These are phyloP conservation scores for Chaetodon auriga DNA, from an alignment of 2,113 vertebrate species.

Conservation along the genomic window DNA sequence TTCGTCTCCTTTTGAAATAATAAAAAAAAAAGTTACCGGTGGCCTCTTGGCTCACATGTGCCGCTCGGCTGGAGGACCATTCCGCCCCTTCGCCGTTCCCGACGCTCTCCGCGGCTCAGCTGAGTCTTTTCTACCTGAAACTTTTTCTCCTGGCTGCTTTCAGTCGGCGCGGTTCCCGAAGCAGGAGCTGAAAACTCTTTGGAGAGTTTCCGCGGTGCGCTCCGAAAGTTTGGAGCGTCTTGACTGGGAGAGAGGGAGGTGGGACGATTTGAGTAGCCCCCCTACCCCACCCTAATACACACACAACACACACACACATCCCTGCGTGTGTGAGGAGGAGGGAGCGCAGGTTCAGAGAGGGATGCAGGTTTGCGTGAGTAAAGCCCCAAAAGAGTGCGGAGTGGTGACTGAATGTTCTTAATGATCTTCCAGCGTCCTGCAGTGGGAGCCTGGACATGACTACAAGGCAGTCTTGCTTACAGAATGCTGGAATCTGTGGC, in stretches of 20 bases:
- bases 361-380: slow-evolving; percentile 55
- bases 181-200: slow-evolving; percentile 54
- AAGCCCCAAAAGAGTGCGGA: not conserved
- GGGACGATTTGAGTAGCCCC: slow-evolving; percentile 67
- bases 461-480: not conserved
- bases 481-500: not conserved
- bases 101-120: slow-evolving; percentile 35
- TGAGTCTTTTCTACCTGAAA: not conserved
- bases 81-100: slow-evolving; percentile 75
- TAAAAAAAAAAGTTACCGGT: slow-evolving; percentile 45
- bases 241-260: slow-evolving; percentile 75
- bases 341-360: slow-evolving; percentile 66
- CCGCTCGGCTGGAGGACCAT: slow-evolving; percentile 72
- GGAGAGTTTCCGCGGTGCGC: slow-evolving; percentile 74
- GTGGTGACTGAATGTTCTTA: not conserved
- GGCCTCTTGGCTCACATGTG: slow-evolving; percentile 77
- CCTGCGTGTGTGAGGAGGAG: slow-evolving; percentile 61
- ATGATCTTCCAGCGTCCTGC: not conserved
- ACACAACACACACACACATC: slow-evolving; percentile 4
- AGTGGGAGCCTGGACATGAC: not conserved
- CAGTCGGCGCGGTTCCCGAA: slow-evolving; percentile 23
- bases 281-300: slow-evolving; percentile 13
- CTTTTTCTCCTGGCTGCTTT: slow-evolving; percentile 28
- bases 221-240: slow-evolving; percentile 77
- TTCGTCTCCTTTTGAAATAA: slow-evolving; percentile 5